phyloP scores from a whole-genome alignment of 2,888 invertebrate species.

The Coleophora deauratella region DNA sequence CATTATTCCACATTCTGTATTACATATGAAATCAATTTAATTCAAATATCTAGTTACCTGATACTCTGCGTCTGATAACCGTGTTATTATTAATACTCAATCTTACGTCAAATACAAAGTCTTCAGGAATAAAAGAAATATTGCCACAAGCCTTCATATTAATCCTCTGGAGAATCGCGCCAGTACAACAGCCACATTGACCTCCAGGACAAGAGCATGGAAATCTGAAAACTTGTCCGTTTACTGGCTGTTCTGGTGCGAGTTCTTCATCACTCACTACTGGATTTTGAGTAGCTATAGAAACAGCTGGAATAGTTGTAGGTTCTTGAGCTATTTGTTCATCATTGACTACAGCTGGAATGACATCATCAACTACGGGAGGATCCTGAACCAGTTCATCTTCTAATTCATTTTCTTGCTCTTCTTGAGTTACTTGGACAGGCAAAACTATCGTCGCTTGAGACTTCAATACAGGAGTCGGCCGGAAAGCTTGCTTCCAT shows the following conservation, averaged over 20 bases:
- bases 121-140: constrained; percentile 85
- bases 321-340: constrained; percentile 19
- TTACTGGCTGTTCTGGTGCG: background rate
- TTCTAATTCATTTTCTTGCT: constrained; percentile 22
- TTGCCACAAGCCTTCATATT: constrained; percentile 86
- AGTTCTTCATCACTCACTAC: constrained; percentile 28
- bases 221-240: constrained; percentile 64
- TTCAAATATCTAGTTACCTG: constrained; percentile 69
- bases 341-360: constrained; percentile 15
- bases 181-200: constrained; percentile 81
- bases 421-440: constrained; percentile 50
- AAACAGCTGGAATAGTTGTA: constrained; percentile 17
- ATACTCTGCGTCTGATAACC: constrained; percentile 80
- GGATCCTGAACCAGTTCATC: background rate
- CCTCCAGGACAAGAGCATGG: constrained; percentile 77
- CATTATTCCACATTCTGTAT: too few relatives aligned
- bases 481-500: constrained; percentile 50
- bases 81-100: constrained; percentile 82
- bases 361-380: constrained; percentile 10
- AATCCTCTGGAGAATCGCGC: constrained; percentile 75
- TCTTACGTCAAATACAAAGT: constrained; percentile 84
- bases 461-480: constrained; percentile 55
- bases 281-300: constrained; percentile 26
- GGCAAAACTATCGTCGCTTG: constrained; percentile 54
- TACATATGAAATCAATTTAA: background rate